phyloP scores from a whole-genome alignment of 2,888 invertebrate species.

The Sepioteuthis lessoniana region DNA sequence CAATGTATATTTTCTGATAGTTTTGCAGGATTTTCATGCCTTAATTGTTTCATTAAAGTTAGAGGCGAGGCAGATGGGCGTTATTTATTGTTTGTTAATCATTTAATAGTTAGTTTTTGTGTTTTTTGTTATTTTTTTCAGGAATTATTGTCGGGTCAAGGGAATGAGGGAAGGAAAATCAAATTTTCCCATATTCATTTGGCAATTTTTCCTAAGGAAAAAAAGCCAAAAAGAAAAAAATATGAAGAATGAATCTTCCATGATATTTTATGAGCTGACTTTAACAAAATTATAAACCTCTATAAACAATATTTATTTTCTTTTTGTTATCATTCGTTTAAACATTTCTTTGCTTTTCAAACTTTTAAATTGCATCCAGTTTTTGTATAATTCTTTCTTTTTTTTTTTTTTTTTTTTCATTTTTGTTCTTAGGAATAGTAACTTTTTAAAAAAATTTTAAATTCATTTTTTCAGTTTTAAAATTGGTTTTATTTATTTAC shows the following conservation, averaged over 20 bases:
- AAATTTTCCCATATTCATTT: neutral
- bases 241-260: neutral
- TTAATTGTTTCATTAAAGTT: neutral
- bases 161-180: neutral
- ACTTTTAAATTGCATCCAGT: neutral
- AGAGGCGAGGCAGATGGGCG: neutral
- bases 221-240: neutral
- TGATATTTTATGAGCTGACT: neutral
- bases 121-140: neutral
- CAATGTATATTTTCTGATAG: neutral
- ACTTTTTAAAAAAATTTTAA: neutral
- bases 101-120: neutral
- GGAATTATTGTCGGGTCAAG: neutral
- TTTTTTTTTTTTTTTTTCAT: neutral
- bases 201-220: neutral
- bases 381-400: neutral
- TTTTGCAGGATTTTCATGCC: neutral
- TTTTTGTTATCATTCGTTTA: too few species aligned
- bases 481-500: neutral
- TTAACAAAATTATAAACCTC: neutral
- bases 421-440: neutral
- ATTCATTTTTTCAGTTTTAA: neutral
- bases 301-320: neutral
- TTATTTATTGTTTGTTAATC: neutral
- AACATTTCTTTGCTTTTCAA: neutral